Evolutionary conservation across 2,113 vertebrate genomes (phyloP).

Genomic region (Mastomys coucha): DNA sequence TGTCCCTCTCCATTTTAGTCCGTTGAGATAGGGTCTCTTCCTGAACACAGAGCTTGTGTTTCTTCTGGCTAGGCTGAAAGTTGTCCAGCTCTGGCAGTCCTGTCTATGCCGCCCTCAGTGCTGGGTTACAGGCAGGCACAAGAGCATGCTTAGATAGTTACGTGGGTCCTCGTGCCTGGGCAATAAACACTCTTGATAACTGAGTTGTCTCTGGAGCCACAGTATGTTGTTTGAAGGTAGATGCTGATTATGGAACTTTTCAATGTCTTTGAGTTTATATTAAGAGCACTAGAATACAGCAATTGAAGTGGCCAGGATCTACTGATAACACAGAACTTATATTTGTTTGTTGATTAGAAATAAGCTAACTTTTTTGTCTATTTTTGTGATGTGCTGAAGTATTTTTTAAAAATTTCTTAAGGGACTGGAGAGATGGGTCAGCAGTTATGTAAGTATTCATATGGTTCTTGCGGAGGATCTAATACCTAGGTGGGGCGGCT

Average conservation of each 20-base stretch:
- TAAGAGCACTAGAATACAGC: background rate
- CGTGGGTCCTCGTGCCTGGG: background rate
- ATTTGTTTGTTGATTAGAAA: slow-evolving; percentile 38
- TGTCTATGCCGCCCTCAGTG: background rate
- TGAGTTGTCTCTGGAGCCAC: background rate
- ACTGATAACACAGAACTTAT: background rate
- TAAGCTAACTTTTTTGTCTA: slow-evolving; percentile 15
- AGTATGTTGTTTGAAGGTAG: slow-evolving; percentile 2
- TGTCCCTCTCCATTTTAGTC: background rate
- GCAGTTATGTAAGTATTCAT: background rate
- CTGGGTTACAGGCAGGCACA: background rate
- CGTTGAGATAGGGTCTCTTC: background rate
- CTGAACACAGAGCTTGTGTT: background rate
- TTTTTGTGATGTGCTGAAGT: slow-evolving; percentile 11
- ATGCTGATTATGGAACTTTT: slow-evolving; percentile 20
- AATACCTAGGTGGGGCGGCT: background rate
- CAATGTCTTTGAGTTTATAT: background rate
- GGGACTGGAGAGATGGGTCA: background rate
- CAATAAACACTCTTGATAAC: background rate
- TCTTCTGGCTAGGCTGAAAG: background rate
- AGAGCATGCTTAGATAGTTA: too few species aligned
- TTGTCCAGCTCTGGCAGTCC: too few species aligned
- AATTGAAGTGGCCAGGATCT: slow-evolving; percentile 1
- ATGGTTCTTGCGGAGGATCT: background rate
- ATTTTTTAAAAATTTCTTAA: background rate